phyloP scores from a whole-genome alignment of 30 jellyfish, hydroid and myxozoan genomes.

The Clytia hemisphaerica region DNA sequence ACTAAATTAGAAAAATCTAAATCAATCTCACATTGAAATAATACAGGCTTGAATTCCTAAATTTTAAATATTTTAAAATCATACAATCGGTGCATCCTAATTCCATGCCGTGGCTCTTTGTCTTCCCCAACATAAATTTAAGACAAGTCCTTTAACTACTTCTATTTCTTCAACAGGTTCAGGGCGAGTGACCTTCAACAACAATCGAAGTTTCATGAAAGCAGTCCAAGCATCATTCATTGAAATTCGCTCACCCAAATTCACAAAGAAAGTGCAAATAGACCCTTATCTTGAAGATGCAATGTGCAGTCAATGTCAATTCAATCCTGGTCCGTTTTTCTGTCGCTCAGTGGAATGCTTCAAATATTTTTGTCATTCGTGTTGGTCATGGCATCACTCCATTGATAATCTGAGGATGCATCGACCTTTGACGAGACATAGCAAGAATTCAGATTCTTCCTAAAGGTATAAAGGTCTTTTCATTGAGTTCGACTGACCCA shows the following conservation, averaged over 20 bases:
- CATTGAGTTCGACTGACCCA: too few species aligned
- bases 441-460: constrained; percentile 42
- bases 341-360: constrained; percentile 91
- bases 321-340: constrained; percentile 89
- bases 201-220: constrained; percentile 60
- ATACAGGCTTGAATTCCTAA: too few species aligned
- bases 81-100: too few species aligned
- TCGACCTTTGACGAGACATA: constrained; percentile 83
- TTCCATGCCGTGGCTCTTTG: too few species aligned
- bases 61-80: too few species aligned
- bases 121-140: too few species aligned
- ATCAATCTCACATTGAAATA: too few species aligned
- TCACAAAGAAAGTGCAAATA: constrained; percentile 89
- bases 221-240: constrained; percentile 94
- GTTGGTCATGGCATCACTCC: constrained; percentile 95
- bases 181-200: constrained; percentile 87
- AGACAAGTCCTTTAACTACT: background rate
- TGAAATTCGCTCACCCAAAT: constrained; percentile 81
- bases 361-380: constrained; percentile 81
- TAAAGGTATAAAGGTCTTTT: background rate
- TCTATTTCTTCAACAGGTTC: constrained; percentile 52
- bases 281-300: constrained; percentile 96
- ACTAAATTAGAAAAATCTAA: too few species aligned
- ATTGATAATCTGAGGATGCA: constrained; percentile 60
- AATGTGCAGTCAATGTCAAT: constrained; percentile 78